Evolutionary conservation across 2,888 invertebrate species (phyloP), one percentile per base, ranked within the genome.

Genomic region (Andrena haemorrhoa): DNA sequence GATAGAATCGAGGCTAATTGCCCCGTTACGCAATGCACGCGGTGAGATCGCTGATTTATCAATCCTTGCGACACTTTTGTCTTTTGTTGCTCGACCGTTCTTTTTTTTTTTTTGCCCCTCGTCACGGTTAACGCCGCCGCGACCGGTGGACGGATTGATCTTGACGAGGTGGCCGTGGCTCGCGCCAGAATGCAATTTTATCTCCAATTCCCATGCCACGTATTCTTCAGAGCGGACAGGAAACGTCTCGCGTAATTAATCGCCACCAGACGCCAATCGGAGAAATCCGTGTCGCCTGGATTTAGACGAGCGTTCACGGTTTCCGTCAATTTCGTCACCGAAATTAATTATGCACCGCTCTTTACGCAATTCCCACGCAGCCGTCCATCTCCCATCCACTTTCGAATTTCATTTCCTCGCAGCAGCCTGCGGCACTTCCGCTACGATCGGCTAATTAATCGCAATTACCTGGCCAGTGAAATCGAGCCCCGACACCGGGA

Each of bases 351-450:
- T 86, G 51, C 78, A 72, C 51, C 56, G 66, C 29, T 49, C 12
- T 60, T 75, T 82, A 61, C 85, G 78, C 65, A 80, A 86, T 82
- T 61, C 82, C 77, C 77, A 16, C 60, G 51, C 63, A 51, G 69
- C 63, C 60, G 68, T 58, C 56, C 31, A 66, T 68, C 56, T 56
- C 63, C 51, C 60, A 75, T 63, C 87, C 77, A 61, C 89, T 91
- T 91, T 91, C 90, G 87, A 90, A 89, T 90, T 88, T 89, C 85
- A 83, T 85, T 89, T 88, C 82, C 87, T 80, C 73, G 81, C 58
- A 74, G 76, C 75, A 74, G 76, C 75, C 75, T 56, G 56, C 72
- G 66, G 79, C 82, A 82, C 75, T 89, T 89, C 89, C 87, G 89
- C 49, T 70, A 56, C 66, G 83, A 85, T 87, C 83, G 88, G 87